A percentile compares a stretch with the other conserved stretches of the same genome.
Evolutionary conservation across 2,888 invertebrate genomes (phyloP).

Genomic region (Paralinhomoeus sp.): DNA sequence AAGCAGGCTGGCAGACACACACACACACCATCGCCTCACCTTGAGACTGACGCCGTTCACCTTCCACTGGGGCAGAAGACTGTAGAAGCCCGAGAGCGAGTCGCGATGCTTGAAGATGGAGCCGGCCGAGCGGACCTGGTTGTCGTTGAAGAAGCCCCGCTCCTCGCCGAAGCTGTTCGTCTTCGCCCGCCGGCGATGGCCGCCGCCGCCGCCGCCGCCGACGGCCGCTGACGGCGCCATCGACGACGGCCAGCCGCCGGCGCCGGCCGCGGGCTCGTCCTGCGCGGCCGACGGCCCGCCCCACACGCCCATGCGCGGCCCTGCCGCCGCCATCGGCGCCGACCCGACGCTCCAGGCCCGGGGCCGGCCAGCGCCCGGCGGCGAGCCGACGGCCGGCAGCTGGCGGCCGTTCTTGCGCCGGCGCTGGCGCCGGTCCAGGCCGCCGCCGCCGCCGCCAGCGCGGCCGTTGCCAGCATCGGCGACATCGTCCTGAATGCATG

Average conservation of each 20-base stretch:
- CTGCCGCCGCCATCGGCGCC: background rate
- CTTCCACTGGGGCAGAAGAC: slow-evolving; percentile 72
- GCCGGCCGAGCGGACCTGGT: slow-evolving; percentile 11
- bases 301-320: no score
- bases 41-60: slow-evolving; percentile 97
- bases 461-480: no score
- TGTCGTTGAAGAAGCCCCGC: background rate
- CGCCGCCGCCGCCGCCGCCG: no score
- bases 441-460: no score
- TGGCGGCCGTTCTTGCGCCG: slow-evolving; percentile 25
- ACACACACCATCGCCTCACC: slow-evolving; percentile 36
- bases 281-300: no score
- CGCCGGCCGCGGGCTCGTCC: no score
- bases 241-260: no score
- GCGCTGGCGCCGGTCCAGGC: slow-evolving; percentile 27
- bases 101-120: slow-evolving; percentile 65
- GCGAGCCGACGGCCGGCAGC: background rate
- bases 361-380: background rate
- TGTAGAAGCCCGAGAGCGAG: slow-evolving; percentile 71
- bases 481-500: no score
- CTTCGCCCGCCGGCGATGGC: no score
- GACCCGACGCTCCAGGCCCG: slow-evolving; percentile 1
- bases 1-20: no score
- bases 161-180: background rate
- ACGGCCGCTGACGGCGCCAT: no score